Percentiles rank a stretch among this genome's conserved stretches.
phyloP scores from a whole-genome alignment of 2,113 vertebrate species.

The Sula dactylatra region DNA sequence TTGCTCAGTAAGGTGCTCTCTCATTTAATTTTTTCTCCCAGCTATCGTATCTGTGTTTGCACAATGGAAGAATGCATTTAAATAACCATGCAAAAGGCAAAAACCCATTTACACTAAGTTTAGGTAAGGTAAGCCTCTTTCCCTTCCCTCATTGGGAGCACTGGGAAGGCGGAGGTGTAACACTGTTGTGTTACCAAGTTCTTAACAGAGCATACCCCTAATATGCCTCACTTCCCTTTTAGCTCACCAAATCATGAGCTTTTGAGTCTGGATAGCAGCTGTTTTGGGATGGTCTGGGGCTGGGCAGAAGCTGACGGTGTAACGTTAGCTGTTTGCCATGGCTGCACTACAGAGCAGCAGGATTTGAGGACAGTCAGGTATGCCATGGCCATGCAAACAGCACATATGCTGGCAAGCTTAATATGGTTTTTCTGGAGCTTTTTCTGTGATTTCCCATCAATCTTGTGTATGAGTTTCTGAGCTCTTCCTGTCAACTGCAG shows the following conservation, averaged over 20 bases:
- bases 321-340: accelerated
- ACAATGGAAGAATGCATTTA: not conserved
- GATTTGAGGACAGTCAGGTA: not conserved
- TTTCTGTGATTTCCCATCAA: not conserved
- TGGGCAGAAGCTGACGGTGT: not conserved
- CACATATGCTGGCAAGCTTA: not conserved
- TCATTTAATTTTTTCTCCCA: not conserved
- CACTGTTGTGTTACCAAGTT: accelerated
- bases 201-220: not conserved
- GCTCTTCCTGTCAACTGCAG: not conserved
- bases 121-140: not conserved
- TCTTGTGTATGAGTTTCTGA: not conserved
- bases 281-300: not conserved
- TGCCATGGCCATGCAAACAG: not conserved
- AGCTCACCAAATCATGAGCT: not conserved
- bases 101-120: not conserved
- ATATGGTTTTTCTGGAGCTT: not conserved
- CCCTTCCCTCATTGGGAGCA: not conserved
- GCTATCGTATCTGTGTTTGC: not conserved
- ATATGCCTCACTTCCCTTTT: not conserved
- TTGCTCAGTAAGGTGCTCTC: not conserved
- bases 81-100: not conserved
- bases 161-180: not conserved
- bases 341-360: not conserved
- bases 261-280: not conserved